Evolutionary conservation across 2,888 invertebrate species (phyloP), one percentile per base, ranked within the genome.

Genomic region (Tenthredo amoena): DNA sequence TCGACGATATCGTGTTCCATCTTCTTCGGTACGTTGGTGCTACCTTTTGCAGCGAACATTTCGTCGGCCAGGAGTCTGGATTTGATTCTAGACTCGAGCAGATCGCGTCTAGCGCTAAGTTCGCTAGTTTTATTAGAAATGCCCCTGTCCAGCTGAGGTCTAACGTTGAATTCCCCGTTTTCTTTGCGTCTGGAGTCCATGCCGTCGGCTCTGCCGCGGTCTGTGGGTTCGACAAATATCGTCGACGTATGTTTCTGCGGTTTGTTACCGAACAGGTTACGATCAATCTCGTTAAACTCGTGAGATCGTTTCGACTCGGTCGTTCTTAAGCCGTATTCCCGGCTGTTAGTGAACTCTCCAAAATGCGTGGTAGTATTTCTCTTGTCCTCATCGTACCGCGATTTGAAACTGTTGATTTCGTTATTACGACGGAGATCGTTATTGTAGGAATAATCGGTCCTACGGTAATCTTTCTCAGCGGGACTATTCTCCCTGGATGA

Each of bases 1-100:
- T 93, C 93, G 85, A 93, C 90, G 85, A 93, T 92, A 87, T 92
- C 92, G 87, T 93, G 92, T 86, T 92, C 92, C 84, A 89, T 90
- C 77, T 92, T 92, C 85, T 91, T 92, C 72, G 91, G 87, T 0
- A 90, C 88, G 62, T 86, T 91, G 74, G 87, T 89, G 86, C 88
- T 91, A 85, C 79, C 86, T 55, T 91, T 91, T 31, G 90, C 90
- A 12, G 91, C 91, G 86, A 92, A 92, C 85, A 91, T 90, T 72
- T 93, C 93, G 85, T 94, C 95, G 47, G 92, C 94, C 40, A 92
- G 93, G 88, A 94, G 94, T 76, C 96, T 94, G 47, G 96, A 96
- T 86, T 96, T 95, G 77, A 97, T 95, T 86, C 97, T 95, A 0
- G 97, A 97, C 92, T 97, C 97, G 21, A 97, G 94, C 62, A 97